Conservation (phyloP, 2,888 invertebrate genomes). For the Melieria crassipennis region DNA sequence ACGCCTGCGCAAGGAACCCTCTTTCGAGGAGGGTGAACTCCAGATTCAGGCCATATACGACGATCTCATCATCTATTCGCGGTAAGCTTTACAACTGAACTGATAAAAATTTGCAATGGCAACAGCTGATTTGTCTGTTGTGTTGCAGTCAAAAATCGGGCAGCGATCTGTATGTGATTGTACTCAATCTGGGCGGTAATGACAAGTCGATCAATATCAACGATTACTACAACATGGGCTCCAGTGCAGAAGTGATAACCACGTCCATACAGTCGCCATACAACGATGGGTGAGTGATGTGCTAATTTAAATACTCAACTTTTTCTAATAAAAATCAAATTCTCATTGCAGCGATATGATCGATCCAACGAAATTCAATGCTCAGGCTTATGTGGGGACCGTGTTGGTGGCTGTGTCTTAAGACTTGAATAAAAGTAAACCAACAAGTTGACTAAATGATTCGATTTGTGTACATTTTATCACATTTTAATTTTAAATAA, state of each 20-base stretch:
- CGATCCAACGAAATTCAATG: slow-evolving; percentile 49
- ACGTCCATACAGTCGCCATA: slow-evolving; percentile 60
- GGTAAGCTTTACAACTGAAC: slow-evolving; percentile 44
- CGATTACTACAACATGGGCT: slow-evolving; percentile 50
- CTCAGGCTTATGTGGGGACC: slow-evolving; percentile 57
- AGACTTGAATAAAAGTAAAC: too few relatives aligned
- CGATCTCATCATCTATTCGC: slow-evolving; percentile 59
- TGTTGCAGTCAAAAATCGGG: slow-evolving; percentile 50
- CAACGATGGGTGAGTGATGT: slow-evolving; percentile 53
- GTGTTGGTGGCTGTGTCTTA: slow-evolving; percentile 53
- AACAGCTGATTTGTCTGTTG: not conserved
- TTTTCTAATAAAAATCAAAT: not conserved
- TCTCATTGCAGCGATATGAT: slow-evolving; percentile 48
- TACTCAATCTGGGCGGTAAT: slow-evolving; percentile 69
- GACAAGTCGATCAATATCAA: slow-evolving; percentile 67
- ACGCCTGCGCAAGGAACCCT: slow-evolving; percentile 68
- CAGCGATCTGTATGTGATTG: slow-evolving; percentile 62
- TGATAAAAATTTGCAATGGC: not conserved
- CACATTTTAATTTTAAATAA: not conserved
- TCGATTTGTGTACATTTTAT: not conserved
- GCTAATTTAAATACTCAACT: not conserved
- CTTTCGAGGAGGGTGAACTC: slow-evolving; percentile 54
- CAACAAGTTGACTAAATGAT: not conserved
- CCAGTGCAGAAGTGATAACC: slow-evolving; percentile 59
- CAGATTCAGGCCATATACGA: slow-evolving; percentile 53